These are phyloP conservation scores for Stratiomys singularior DNA, from an alignment of 2,888 invertebrate genomes.

Conservation along the genomic window DNA sequence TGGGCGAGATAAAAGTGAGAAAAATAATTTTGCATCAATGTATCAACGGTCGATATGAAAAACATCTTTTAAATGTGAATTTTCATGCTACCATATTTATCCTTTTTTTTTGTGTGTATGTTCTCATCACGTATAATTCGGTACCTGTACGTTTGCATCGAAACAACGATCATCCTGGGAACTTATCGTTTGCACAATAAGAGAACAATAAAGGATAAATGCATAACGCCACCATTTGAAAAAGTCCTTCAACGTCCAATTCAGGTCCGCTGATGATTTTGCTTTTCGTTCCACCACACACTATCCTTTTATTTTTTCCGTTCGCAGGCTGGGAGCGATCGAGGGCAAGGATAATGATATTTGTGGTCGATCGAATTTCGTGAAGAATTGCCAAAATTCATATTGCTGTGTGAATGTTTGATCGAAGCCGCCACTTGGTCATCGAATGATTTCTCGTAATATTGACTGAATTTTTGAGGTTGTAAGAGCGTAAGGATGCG, in stretches of 20 bases:
- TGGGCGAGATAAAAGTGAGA: constrained; percentile 19
- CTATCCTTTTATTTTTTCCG: background rate
- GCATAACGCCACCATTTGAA: constrained; percentile 38
- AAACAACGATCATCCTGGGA: constrained; percentile 40
- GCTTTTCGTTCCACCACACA: background rate
- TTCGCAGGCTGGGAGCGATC: background rate
- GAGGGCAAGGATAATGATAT: background rate
- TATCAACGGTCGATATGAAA: constrained; percentile 10
- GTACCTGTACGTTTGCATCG: constrained; percentile 40
- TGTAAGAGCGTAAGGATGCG: background rate
- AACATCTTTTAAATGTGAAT: constrained; percentile 36
- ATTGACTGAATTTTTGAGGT: background rate
- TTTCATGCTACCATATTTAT: constrained; percentile 26
- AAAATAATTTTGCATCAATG: constrained; percentile 40
- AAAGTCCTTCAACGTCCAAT: constrained; percentile 10
- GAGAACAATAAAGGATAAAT: constrained; percentile 30
- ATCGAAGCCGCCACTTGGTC: constrained; percentile 24
- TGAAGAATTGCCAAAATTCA: constrained; percentile 34
- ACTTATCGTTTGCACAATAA: constrained; percentile 17
- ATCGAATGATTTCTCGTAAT: constrained; percentile 39
- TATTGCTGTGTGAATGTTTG: background rate
- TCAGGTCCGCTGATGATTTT: constrained; percentile 20
- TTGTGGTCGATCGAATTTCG: constrained; percentile 41
- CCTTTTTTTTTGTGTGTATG: too few relatives aligned
- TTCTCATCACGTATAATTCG: background rate